Base-by-base conservation (phyloP, 1,140 invertebrate genomes). In the Rhyzopertha dominica region DNA sequence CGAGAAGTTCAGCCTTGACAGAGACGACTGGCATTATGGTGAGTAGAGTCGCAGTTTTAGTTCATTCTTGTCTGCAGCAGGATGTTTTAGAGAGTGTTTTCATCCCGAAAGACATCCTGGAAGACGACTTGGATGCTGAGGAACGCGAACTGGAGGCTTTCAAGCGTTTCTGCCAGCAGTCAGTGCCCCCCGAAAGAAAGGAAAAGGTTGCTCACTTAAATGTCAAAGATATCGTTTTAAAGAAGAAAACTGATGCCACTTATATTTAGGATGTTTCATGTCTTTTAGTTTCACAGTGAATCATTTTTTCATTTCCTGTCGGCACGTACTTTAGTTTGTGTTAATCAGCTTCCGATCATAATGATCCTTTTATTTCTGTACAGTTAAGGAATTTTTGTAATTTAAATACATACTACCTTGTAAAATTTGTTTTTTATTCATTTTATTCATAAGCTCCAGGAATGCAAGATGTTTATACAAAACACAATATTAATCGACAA, bases 101-200 rank as follows among this genome's bases (percentile, higher is more conserved):
- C 70, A 76, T 79, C 54, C 84, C 84, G 35, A 82, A 81, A 71
- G 80, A 84, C 66, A 78, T 82, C 65, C 69, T 84, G 44, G 82
- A 85, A 63, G 78, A 82, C 60, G 82, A 85, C 51, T 74, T 86
- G 66, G 84, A 86, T 67, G 82, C 84, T 48, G 78, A 77, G 28
- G 85, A 87, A 53, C 69, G 80, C 26, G 84, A 87, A 63, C 63
- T 87, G 49, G 84, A 87, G 66, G 83, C 81, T 26, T 87, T 87
- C 65, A 87, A 87, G 66, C 74, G 83, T 51, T 87, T 87, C 66
- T 86, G 84, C 53, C 75, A 80, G 29, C 80, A 85, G 52, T 82
- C 81, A 4, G 76, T 83, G 47, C 81, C 82, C 26, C 76, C 76
- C 0, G 73, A 79, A 47, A 69, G 74, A 25, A 82, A 82, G 63